Evolutionary conservation across 2,113 vertebrate genomes (phyloP), one percentile per base, ranked within the genome.

Genomic region (Alligator mississippiensis): DNA sequence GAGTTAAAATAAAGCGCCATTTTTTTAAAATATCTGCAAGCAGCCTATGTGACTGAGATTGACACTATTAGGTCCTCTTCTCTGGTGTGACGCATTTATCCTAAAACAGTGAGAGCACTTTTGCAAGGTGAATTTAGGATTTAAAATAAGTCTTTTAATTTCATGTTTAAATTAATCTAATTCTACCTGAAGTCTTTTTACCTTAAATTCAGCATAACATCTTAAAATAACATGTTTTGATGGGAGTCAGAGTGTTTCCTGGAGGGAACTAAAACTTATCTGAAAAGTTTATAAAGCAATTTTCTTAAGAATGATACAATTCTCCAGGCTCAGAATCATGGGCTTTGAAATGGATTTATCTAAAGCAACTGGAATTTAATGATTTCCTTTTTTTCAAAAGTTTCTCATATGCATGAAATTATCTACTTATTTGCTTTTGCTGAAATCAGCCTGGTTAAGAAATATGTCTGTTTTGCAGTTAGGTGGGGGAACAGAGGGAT

Each of bases 261-360:
- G 47, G 47, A 84, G 9, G 2, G 6, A n/a, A 55, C 79, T 24
- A 76, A 58, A 87, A 79, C 3, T 82, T 54, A 6, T 1, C 1
- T 66, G 6, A 0, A 0, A 27, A 22, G 1, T 61, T 80, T 83
- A 66, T 1, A 62, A 87, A 91, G 66, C 4, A 5, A 59, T 4
- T 62, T 91, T 91, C 19, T 75, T 30, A 89, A 59, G 11, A 80
- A 62, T 17, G 80, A 58, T 54, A 60, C 9, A 9, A 47, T 63
- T 70, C 1, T 30, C 16, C 28, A 11, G 80, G 1, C 4, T 81
- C 5, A 22, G 75, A 57, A 34, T 78, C 1, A 22, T 34, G 11
- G 9, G 77, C 57, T 88, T 30, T 38, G 30, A 77, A 90, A 80
- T 54, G 9, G 5, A 57, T 60, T 18, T 0, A 38, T 59, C 61